Evolutionary conservation across 2,797 vertebrate species (phyloP), one percentile per base, ranked within the genome.

Genomic region (Macropus fuliginosus): DNA sequence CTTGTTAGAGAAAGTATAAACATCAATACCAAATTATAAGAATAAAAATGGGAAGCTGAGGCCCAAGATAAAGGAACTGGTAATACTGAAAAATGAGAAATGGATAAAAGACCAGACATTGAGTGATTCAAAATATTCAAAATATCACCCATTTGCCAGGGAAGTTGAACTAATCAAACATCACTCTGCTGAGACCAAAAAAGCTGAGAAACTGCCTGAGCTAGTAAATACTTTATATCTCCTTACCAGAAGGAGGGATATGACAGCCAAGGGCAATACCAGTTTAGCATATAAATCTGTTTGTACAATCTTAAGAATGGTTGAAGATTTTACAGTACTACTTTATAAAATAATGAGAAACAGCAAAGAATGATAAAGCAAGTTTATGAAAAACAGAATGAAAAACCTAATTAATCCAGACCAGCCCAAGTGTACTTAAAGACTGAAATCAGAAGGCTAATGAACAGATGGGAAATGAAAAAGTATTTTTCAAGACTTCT

Each of bases 281-380:
- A 27, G 40, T 27, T 87, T 50, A 87, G 40, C 40, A 87, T 87
- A 50, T 50, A 87, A 87, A 50, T 87, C 40, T 87, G 74, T 87
- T 87, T 50, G 50, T 50, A 87, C 50, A 46, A 87, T 50, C 40
- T 87, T 87, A 87, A 87, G 74, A 87, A 87, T 1, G 74, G 74
- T 50, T 87, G 74, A 87, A 87, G 74, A 87, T 87, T 87, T 87
- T 87, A 87, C 1, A 87, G 40, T 50, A 27, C 74, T 87, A 24
- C 40, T 87, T 87, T 87, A 87, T 87, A 87, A 87, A 50, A 87
- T 87, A 87, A 81, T 81, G 40, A 81, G 66, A 87, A 87, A 87
- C 40, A 50, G 40, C 40, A 87, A 10, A 87, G 3, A 9, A 27
- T 81, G 40, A 46, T 81, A 24, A 81, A 87, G 46, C 21, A 87